These are phyloP conservation scores for Drepana falcataria DNA, from an alignment of 2,888 invertebrate genomes.

Conservation along the genomic window DNA sequence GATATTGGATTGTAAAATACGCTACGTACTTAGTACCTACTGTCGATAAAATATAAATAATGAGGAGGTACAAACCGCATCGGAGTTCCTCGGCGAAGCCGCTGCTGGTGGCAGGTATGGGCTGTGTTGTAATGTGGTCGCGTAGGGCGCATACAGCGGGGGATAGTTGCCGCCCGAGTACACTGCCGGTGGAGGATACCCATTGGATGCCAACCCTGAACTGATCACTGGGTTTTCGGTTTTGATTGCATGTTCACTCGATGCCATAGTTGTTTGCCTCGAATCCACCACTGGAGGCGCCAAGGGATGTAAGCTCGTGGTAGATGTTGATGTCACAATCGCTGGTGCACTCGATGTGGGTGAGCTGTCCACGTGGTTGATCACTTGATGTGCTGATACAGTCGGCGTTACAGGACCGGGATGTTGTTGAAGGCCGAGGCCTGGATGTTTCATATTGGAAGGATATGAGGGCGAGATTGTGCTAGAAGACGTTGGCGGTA, in stretches of 20 bases:
- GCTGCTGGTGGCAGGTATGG: constrained; percentile 84
- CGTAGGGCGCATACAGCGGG: constrained; percentile 88
- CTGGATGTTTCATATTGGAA: constrained; percentile 55
- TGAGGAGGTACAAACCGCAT: constrained; percentile 52
- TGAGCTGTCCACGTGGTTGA: constrained; percentile 45
- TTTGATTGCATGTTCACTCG: constrained; percentile 71
- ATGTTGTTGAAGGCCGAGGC: constrained; percentile 46
- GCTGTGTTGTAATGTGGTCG: constrained; percentile 84
- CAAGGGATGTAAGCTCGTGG: constrained; percentile 54
- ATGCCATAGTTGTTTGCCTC: constrained; percentile 53
- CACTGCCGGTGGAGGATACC: constrained; percentile 82
- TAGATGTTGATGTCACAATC: constrained; percentile 39
- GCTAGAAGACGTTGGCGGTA: constrained; percentile 45
- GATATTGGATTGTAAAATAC: no score
- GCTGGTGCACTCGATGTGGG: constrained; percentile 42
- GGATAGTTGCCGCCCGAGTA: constrained; percentile 81
- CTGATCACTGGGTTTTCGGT: constrained; percentile 63
- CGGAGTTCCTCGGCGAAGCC: constrained; percentile 81
- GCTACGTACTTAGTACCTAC: no score
- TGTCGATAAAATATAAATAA: constrained; percentile 1
- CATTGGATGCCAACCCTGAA: constrained; percentile 83
- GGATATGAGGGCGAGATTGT: constrained; percentile 53
- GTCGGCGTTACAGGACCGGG: constrained; percentile 38
- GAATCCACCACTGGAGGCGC: constrained; percentile 58
- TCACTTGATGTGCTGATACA: constrained; percentile 43